Evolutionary conservation across 2,888 invertebrate genomes (phyloP).

Genomic region (Mythimna lalbum): DNA sequence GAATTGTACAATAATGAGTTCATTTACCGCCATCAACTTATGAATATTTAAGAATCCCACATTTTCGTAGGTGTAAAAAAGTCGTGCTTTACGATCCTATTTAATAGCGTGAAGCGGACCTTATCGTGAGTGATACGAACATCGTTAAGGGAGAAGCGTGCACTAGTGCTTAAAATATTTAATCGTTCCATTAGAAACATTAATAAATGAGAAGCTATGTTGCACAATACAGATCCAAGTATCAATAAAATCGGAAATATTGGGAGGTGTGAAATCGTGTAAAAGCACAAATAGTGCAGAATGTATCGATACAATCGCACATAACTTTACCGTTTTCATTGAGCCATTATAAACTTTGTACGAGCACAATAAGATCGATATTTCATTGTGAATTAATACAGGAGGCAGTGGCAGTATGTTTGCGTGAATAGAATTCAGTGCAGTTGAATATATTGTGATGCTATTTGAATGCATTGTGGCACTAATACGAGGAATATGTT

Average conservation of each 20-base stretch:
- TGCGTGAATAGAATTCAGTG: constrained; percentile 72
- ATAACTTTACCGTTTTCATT: constrained; percentile 63
- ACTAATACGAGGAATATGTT: constrained; percentile 79
- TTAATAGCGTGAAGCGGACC: constrained; percentile 73
- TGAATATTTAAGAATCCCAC: constrained; percentile 83
- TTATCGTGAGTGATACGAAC: constrained; percentile 68
- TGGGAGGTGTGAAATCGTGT: constrained; percentile 77
- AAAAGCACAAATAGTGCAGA: constrained; percentile 69
- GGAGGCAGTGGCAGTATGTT: constrained; percentile 34
- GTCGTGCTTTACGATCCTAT: constrained; percentile 72
- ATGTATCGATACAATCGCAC: constrained; percentile 58
- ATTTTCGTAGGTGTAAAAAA: constrained; percentile 76
- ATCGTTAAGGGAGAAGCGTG: constrained; percentile 54
- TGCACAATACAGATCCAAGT: constrained; percentile 50
- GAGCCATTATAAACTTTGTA: constrained; percentile 61
- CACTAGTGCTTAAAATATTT: constrained; percentile 52
- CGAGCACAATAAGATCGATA: constrained; percentile 49
- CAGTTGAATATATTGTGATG: constrained; percentile 70
- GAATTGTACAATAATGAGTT: constrained; percentile 83
- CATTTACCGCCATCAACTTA: constrained; percentile 82
- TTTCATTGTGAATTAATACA: constrained; percentile 45
- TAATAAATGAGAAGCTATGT: constrained; percentile 54
- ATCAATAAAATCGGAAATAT: constrained; percentile 61
- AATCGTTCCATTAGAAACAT: constrained; percentile 60
- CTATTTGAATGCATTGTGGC: constrained; percentile 74